Percentiles rank a stretch among this genome's conserved stretches.
phyloP scores from a whole-genome alignment of 1,140 invertebrate genomes.

The Aphis craccivora region DNA sequence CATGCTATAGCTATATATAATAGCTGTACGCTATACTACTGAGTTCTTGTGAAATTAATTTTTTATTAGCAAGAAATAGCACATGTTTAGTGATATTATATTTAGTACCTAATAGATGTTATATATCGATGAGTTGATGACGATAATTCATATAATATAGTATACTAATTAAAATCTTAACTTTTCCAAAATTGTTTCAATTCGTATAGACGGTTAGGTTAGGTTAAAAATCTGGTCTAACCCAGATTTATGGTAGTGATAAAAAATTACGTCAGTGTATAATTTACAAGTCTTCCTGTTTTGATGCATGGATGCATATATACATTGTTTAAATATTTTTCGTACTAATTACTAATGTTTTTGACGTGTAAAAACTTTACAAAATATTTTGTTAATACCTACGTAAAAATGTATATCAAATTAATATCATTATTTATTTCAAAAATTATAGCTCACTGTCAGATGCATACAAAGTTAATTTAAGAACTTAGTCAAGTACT shows the following conservation, averaged over 20 bases:
- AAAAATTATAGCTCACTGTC: constrained; percentile 15
- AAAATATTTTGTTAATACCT: constrained; percentile 23
- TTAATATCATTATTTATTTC: background rate
- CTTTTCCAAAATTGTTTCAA: background rate
- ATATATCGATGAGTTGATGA: background rate
- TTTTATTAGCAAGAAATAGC: background rate
- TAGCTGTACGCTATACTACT: too few relatives aligned
- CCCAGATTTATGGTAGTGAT: background rate
- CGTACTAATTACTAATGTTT: constrained; percentile 13
- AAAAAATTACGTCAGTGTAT: background rate
- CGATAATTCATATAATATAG: background rate
- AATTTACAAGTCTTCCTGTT: background rate
- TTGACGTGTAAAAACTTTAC: constrained; percentile 31
- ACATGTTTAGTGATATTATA: background rate
- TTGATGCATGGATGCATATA: background rate
- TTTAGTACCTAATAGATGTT: background rate
- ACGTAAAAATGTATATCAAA: background rate
- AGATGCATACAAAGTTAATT: constrained; percentile 14
- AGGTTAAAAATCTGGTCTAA: too few relatives aligned
- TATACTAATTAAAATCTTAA: background rate
- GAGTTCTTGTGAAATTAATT: background rate
- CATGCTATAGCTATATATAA: background rate
- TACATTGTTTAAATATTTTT: background rate
- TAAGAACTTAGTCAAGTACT: background rate
- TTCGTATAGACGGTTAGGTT: too few relatives aligned